phyloP scores from a whole-genome alignment of 2,113 vertebrate genomes.

The Zosterops pallidus region DNA sequence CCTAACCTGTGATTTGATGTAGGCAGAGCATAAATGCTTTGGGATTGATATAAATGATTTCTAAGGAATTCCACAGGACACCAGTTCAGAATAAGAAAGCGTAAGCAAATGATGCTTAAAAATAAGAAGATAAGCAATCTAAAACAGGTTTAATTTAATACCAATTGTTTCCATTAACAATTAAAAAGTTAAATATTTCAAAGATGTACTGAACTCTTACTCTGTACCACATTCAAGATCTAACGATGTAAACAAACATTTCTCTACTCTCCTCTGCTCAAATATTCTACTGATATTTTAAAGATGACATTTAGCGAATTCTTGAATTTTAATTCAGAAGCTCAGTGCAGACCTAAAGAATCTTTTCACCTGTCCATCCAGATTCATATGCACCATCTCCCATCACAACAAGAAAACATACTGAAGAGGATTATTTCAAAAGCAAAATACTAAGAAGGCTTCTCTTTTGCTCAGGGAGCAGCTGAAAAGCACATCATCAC shows the following conservation, averaged over 20 bases:
- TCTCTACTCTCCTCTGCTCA: neutral
- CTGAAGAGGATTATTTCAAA: neutral
- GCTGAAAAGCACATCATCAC: neutral
- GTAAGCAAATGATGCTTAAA: neutral
- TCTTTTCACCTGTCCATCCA: neutral
- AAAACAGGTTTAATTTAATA: neutral
- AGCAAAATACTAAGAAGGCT: neutral
- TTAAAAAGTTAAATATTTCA: neutral
- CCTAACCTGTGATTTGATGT: neutral
- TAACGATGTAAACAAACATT: neutral
- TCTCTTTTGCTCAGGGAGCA: neutral
- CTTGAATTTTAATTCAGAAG: neutral
- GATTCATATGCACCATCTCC: neutral
- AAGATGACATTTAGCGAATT: neutral
- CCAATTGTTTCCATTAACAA: neutral
- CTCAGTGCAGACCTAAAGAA: neutral
- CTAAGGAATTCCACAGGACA: neutral
- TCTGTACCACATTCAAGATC: neutral
- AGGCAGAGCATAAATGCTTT: neutral
- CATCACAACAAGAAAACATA: neutral
- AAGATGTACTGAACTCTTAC: neutral
- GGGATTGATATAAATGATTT: neutral
- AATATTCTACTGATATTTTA: neutral
- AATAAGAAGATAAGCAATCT: neutral
- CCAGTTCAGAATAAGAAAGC: neutral